Base-by-base conservation (phyloP, 2,113 vertebrate species). In the Phycodurus eques region DNA sequence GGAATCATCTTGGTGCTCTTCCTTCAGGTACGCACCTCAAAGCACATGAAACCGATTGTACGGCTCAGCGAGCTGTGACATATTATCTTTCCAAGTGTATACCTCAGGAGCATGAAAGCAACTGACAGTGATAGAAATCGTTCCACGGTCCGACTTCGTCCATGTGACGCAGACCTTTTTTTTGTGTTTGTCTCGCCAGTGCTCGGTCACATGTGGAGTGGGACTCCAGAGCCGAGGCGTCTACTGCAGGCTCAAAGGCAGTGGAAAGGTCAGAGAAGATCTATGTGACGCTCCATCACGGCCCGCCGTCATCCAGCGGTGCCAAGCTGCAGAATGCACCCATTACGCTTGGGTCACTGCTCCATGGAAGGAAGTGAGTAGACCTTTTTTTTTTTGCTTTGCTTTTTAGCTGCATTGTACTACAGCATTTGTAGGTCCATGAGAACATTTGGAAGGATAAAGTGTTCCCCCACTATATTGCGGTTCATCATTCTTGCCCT, bases 151-250 rank as follows among this genome's bases (percentile, higher is more conserved):
- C 1, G 56, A 60, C 12, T 60, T 60, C 31, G 57, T 33, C 57
- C 0, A 61, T 61, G 31, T 35, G 59, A 61, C 31, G 20, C 19
- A n/a, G 22, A 22, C 5, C 14, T 63, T 35, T 63, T 62, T 39
- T 35, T 17, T 27, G 3, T 15, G 12, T 5, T 2, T 35, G 5
- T 61, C 59, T 61, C 5, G 2, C 12, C 35, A 98, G 97, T 99
- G 97, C 66, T 97, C 96, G 6, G 92, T 90, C 31, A 94, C 94
- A 80, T 98, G 96, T 68, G 96, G 96, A 19, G 79, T 76, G 0
- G 97, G 96, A 27, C 71, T 91, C 60, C 95, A 96, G 90, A 90
- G 78, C 3, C 92, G 97, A 56, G 92, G 95, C 0, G 60, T 96
- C 56, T 96, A 90, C 88, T 99, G 97, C 70, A 85, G 94, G 67